phyloP scores from a whole-genome alignment of 2,797 vertebrate genomes.

The Onychomys arenicola region DNA sequence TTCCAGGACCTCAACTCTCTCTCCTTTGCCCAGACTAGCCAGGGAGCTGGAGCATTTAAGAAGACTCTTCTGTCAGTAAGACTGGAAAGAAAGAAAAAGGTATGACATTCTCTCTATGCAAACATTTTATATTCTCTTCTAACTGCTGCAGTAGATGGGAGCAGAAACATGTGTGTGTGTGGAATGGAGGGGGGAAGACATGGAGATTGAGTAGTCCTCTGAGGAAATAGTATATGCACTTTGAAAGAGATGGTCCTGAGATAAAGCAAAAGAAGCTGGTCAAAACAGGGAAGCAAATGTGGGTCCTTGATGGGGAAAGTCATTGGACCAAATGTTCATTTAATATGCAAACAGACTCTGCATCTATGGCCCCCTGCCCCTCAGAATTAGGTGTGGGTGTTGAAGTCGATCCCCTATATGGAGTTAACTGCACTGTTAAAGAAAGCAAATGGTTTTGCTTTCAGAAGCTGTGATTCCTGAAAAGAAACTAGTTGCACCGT shows the following conservation, averaged over 20 bases:
- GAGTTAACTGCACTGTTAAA: conserved; percentile 58
- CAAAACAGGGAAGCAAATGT: neutral
- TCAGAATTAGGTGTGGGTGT: neutral
- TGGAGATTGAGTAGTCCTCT: neutral
- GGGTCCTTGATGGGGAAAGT: conserved; percentile 3
- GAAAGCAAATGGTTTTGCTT: conserved; percentile 29
- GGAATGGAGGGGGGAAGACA: neutral
- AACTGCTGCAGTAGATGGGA: conserved; percentile 44
- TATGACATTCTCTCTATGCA: conserved; percentile 75
- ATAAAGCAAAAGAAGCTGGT: neutral
- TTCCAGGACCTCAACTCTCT: conserved; percentile 77
- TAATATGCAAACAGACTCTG: neutral
- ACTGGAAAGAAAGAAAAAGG: conserved; percentile 76
- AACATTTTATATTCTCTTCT: conserved; percentile 66
- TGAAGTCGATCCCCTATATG: neutral
- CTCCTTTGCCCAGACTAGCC: conserved; percentile 65
- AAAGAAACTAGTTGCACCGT: conserved; percentile 83
- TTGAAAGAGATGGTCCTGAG: conserved; percentile 50
- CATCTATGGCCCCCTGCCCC: neutral
- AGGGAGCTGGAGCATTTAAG: conserved; percentile 72
- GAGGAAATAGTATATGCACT: neutral
- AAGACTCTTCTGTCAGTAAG: conserved; percentile 79
- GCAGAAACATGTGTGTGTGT: conserved; percentile 26
- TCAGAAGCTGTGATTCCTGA: conserved; percentile 78
- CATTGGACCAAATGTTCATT: conserved; percentile 18